Conservation (phyloP, 2,797 vertebrate species). For the Graptemys geographica region DNA sequence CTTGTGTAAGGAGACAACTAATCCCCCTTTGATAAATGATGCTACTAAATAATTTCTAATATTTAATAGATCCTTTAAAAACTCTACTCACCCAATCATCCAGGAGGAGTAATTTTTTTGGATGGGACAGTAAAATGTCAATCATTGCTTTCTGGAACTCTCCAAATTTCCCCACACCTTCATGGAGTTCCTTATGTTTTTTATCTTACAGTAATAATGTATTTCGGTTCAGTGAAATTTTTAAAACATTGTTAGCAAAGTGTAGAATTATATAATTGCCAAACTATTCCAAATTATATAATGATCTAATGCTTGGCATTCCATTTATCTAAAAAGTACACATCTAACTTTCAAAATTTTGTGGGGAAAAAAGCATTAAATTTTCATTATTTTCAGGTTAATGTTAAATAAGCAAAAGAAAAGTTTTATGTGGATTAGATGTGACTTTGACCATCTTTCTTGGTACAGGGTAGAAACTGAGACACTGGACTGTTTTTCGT, state of each 20-base stretch:
- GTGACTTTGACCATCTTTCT: not conserved
- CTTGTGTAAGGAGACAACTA: conserved; percentile 16
- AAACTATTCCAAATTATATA: conserved; percentile 20
- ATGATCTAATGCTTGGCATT: not conserved
- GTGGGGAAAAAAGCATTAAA: not conserved
- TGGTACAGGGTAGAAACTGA: not conserved
- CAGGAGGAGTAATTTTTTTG: conserved; percentile 3
- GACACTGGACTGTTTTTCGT: not conserved
- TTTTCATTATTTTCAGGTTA: not conserved
- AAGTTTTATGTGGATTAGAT: not conserved
- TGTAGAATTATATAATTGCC: conserved; percentile 44
- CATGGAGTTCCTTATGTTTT: not conserved
- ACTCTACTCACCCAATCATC: not conserved
- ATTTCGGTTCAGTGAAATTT: not conserved
- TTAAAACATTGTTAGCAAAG: conserved; percentile 47
- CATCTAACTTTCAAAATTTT: not conserved
- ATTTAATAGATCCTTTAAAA: conserved; percentile 20
- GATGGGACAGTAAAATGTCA: not conserved
- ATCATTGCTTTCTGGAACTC: not conserved
- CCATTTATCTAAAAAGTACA: not conserved
- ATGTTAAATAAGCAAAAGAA: not conserved
- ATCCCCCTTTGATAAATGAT: not conserved
- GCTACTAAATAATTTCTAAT: conserved; percentile 34
- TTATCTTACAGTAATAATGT: not conserved
- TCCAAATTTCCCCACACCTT: not conserved